phyloP scores from a whole-genome alignment of 2,888 invertebrate species.

The Nymphalis urticae region DNA sequence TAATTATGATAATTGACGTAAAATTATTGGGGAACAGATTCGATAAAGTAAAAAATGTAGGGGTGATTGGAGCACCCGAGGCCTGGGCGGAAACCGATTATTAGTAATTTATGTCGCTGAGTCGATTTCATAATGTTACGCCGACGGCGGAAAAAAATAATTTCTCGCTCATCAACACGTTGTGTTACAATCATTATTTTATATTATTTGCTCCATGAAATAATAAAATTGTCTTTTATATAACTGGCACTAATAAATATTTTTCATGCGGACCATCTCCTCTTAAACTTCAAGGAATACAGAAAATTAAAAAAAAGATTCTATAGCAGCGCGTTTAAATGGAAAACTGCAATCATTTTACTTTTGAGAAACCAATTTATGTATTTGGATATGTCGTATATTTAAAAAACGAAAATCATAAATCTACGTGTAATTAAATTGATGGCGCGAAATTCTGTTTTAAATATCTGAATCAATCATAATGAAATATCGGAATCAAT shows the following conservation, averaged over 20 bases:
- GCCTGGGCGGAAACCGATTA: conserved; percentile 47
- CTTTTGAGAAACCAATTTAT: too few species aligned
- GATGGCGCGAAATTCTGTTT: too few species aligned
- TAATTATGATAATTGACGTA: conserved; percentile 71
- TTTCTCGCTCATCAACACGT: conserved; percentile 9
- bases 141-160: conserved; percentile 20
- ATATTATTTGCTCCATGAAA: background rate
- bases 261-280: too few species aligned
- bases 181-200: background rate
- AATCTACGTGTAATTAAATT: too few species aligned
- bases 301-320: too few species aligned
- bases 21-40: conserved; percentile 57
- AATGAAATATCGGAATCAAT: too few species aligned
- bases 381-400: too few species aligned
- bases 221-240: background rate
- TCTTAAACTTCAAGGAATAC: too few species aligned
- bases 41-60: conserved; percentile 53
- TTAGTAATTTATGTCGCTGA: conserved; percentile 54
- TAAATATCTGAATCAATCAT: too few species aligned
- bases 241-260: background rate
- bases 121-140: conserved; percentile 14
- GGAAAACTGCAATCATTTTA: too few species aligned
- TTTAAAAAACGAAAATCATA: too few species aligned
- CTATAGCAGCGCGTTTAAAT: too few species aligned
- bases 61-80: conserved; percentile 45